phyloP scores from a whole-genome alignment of 2,797 vertebrate species.

The Meda fulgida region DNA sequence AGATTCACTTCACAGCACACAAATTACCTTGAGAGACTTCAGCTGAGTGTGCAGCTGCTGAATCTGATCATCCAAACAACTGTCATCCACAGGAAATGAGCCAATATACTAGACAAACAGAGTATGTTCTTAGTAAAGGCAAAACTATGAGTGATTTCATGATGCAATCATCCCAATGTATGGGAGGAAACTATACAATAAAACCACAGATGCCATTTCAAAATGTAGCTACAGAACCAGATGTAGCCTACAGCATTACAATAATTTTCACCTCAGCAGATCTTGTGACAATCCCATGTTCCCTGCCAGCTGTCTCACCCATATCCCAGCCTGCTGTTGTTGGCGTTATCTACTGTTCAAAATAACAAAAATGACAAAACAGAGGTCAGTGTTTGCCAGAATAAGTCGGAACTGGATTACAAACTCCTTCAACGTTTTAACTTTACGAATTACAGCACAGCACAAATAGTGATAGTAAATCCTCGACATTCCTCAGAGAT shows the following conservation, averaged over 20 bases:
- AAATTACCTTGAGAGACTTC: slow-evolving; percentile 80
- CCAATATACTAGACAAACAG: slow-evolving; percentile 85
- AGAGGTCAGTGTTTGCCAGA: not conserved
- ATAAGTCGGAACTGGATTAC: not conserved
- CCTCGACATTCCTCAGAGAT: not conserved
- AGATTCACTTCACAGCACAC: not conserved
- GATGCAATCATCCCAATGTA: not conserved
- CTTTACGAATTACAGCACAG: not conserved
- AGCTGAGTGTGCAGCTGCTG: slow-evolving; percentile 83
- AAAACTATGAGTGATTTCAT: slow-evolving; percentile 16
- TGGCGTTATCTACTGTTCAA: not conserved
- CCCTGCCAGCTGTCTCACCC: slow-evolving; percentile 71
- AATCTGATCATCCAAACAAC: slow-evolving; percentile 83
- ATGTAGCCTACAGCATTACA: not conserved
- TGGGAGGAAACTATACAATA: not conserved
- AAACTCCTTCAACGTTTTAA: not conserved
- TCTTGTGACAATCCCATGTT: slow-evolving; percentile 71
- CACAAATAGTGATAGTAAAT: not conserved
- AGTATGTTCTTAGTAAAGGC: not conserved
- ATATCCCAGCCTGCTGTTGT: slow-evolving; percentile 58
- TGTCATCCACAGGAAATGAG: slow-evolving; percentile 89
- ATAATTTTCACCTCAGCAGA: slow-evolving; percentile 78
- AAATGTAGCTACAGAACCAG: not conserved
- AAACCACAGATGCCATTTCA: not conserved
- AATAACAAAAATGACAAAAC: not conserved